phyloP scores from a whole-genome alignment of 2,797 vertebrate genomes.

The Myiotriccus ornatus region DNA sequence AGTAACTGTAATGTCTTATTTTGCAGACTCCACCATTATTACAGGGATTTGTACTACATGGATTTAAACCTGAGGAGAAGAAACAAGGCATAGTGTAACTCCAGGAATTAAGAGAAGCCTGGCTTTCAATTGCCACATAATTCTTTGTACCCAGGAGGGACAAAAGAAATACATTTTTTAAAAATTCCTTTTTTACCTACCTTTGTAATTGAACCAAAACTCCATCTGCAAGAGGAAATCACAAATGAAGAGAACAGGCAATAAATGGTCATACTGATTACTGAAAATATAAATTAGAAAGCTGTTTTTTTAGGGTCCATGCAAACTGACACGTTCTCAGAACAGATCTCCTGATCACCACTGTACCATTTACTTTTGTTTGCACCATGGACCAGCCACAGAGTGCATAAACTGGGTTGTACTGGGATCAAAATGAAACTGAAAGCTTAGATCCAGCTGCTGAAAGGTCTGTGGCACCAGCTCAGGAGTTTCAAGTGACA shows the following conservation, averaged over 20 bases:
- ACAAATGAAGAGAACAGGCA: neutral
- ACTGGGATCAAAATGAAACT: neutral
- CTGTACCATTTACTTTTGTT: neutral
- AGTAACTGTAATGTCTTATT: conserved; percentile 63
- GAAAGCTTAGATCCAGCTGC: neutral
- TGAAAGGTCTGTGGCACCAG: neutral
- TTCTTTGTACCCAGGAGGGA: neutral
- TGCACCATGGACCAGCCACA: neutral
- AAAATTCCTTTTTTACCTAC: neutral
- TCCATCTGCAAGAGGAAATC: conserved; percentile 56
- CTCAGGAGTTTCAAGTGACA: neutral
- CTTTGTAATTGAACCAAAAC: conserved; percentile 68
- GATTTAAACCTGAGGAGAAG: conserved; percentile 75
- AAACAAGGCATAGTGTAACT: neutral
- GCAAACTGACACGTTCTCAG: neutral
- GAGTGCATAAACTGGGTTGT: neutral
- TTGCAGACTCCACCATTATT: conserved; percentile 83
- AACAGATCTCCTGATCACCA: neutral
- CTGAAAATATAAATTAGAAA: neutral
- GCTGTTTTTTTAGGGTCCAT: neutral
- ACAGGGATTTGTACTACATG: conserved; percentile 79
- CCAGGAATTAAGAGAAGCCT: neutral
- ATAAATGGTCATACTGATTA: neutral
- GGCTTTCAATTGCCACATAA: neutral
- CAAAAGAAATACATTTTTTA: neutral